phyloP scores from a whole-genome alignment of 1,140 invertebrate genomes.

The Oppia nitens region DNA sequence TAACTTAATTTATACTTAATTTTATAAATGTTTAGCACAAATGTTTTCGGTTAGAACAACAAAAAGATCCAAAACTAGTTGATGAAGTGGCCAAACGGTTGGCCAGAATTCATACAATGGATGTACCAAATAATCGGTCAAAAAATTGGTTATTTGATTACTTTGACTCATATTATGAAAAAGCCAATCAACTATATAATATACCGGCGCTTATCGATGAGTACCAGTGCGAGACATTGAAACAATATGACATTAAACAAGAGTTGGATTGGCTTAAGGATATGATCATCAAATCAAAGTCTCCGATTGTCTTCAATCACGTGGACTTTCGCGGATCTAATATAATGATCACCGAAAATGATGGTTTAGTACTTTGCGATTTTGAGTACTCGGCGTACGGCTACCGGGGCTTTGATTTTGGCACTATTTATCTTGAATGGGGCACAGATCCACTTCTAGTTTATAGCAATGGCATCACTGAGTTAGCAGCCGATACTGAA shows the following conservation, averaged over 20 bases:
- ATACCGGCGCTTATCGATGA: not conserved
- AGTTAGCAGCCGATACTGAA: not conserved
- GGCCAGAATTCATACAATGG: not conserved
- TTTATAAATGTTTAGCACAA: not conserved
- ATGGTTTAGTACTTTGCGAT: not conserved
- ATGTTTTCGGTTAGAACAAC: not conserved
- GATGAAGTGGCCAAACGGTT: not conserved
- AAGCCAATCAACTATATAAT: not conserved
- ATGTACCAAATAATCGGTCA: not conserved
- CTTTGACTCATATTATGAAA: not conserved
- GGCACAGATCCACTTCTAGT: not conserved
- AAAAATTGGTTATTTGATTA: not conserved
- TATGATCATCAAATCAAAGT: not conserved
- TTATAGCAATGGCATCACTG: not conserved
- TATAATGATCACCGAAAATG: not conserved
- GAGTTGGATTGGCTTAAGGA: not conserved
- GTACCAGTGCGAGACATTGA: not conserved
- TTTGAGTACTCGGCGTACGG: not conserved
- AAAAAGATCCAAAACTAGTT: not conserved
- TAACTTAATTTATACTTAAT: no score
- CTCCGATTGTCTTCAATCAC: not conserved
- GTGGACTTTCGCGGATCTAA: conserved; percentile 5
- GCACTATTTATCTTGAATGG: conserved; percentile 1
- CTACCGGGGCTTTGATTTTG: conserved; percentile 2
- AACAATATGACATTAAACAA: not conserved